Evolutionary conservation across 2,113 vertebrate genomes (phyloP).

Genomic region (Columba livia): DNA sequence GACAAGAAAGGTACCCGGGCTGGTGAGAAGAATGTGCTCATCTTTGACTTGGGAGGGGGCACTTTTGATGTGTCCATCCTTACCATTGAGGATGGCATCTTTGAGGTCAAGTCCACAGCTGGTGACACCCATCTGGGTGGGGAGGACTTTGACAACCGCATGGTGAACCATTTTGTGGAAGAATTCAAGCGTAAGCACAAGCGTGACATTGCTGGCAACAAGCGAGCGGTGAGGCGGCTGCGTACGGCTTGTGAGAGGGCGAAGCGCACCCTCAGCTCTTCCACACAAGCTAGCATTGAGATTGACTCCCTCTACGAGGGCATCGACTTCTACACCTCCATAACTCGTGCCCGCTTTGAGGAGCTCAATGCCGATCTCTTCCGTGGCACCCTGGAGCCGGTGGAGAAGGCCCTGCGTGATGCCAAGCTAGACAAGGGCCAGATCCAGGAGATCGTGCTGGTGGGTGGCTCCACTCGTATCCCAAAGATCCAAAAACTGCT

Average conservation of each 20-base stretch:
- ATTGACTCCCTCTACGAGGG: constrained; percentile 93
- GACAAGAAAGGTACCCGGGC: constrained; percentile 83
- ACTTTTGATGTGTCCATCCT: constrained; percentile 88
- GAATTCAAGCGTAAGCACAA: constrained; percentile 87
- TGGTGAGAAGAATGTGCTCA: constrained; percentile 86
- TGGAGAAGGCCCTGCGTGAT: constrained; percentile 84
- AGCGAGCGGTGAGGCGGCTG: constrained; percentile 80
- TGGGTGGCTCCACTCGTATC: constrained; percentile 85
- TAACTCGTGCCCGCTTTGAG: constrained; percentile 95
- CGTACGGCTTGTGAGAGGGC: constrained; percentile 83
- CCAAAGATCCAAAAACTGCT: constrained; percentile 85
- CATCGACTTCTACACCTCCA: constrained; percentile 96
- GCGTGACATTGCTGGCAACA: constrained; percentile 81
- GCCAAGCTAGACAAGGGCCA: constrained; percentile 84
- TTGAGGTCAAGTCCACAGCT: constrained; percentile 85
- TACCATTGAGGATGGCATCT: constrained; percentile 85
- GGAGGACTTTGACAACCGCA: constrained; percentile 86
- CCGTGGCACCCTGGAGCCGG: constrained; percentile 82
- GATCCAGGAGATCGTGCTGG: constrained; percentile 82
- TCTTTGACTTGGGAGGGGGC: constrained; percentile 91
- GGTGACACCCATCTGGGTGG: constrained; percentile 85
- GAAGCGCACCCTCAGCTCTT: constrained; percentile 83
- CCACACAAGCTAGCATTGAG: constrained; percentile 84
- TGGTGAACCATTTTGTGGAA: constrained; percentile 85
- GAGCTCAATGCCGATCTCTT: constrained; percentile 90